phyloP scores from a whole-genome alignment of 1,140 invertebrate genomes.

The Coptotermes formosanus region DNA sequence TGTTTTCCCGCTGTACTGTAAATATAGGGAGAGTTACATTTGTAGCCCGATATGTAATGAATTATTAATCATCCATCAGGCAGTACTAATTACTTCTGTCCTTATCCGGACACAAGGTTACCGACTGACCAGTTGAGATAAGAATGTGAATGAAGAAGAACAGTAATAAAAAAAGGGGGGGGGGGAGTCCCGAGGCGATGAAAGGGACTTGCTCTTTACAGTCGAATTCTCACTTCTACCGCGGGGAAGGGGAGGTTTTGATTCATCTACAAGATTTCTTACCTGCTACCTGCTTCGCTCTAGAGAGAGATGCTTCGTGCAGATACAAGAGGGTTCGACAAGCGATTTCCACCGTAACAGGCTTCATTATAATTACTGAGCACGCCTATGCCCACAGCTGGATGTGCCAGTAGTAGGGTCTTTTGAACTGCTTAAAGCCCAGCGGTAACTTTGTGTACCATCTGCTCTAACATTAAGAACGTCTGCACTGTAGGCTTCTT shows the following conservation, averaged over 20 bases:
- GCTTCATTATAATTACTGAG: neutral
- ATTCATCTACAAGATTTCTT: neutral
- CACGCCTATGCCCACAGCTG: neutral
- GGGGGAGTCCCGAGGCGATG: neutral
- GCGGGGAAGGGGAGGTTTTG: neutral
- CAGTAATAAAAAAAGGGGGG: slow-evolving; percentile 1
- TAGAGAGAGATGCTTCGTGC: neutral
- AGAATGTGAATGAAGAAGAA: neutral
- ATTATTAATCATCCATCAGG: neutral
- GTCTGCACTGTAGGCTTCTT: too few species aligned
- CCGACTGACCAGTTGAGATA: neutral
- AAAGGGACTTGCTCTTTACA: neutral
- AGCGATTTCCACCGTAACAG: neutral
- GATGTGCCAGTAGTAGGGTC: neutral
- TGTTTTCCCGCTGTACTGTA: slow-evolving; percentile 2
- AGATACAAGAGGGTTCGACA: neutral
- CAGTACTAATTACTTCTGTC: neutral
- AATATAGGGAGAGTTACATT: slow-evolving; percentile 14
- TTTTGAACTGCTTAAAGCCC: too few species aligned
- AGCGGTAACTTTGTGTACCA: too few species aligned
- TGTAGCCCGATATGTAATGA: neutral
- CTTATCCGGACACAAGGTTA: neutral
- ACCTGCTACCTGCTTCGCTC: neutral
- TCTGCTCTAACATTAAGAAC: too few species aligned
- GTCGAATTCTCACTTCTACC: neutral